Evolutionary conservation across 2,113 vertebrate genomes (phyloP), one percentile per base, ranked within the genome.

Genomic region (Agelaius phoeniceus): DNA sequence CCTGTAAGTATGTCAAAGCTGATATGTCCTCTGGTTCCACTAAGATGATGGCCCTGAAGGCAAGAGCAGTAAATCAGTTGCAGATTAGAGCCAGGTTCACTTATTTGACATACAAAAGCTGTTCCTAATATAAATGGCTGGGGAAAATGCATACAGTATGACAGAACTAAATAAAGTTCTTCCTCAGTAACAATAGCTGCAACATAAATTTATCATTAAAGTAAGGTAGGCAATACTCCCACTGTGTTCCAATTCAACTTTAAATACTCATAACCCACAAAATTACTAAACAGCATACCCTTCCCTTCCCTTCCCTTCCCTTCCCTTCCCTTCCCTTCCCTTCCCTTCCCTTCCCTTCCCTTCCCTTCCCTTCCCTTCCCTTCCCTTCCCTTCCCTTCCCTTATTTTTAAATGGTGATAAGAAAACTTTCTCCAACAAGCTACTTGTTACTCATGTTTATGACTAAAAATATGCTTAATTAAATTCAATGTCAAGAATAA

Each of bases 61-160:
- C 89, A 96, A 79, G 22, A 76, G 24, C 51, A 83, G 51, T 90
- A 91, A 93, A 95, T 80, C 84, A 76, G 74, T 55, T 83, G 33
- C 74, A 93, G 71, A 91, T 90, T 69, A 65, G 44, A 79, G 26
- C 31, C 77, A 76, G 77, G 62, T 87, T 93, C 46, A 91, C 19
- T 79, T 89, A 62, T 21, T 58, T 87, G 66, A 41, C 46, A 31
- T 62, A 76, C 18, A 62, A 87, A 91, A 93, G 49, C 66, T 91
- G 66, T 66, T 95, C 20, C 46, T 87, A 73, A 73, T 83, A 54
- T 58, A 95, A 91, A 78, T 1, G 12, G 23, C 44, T 93, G n/a
- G 54, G 49, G 9, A 91, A 95, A 89, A 82, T 28, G 21, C n/a
- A 52, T 37, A 19, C 6, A 58, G 7, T 41, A 37, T 15, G n/a